Evolutionary conservation across 2,888 invertebrate species (phyloP).

Genomic region (Ochropleura plecta): DNA sequence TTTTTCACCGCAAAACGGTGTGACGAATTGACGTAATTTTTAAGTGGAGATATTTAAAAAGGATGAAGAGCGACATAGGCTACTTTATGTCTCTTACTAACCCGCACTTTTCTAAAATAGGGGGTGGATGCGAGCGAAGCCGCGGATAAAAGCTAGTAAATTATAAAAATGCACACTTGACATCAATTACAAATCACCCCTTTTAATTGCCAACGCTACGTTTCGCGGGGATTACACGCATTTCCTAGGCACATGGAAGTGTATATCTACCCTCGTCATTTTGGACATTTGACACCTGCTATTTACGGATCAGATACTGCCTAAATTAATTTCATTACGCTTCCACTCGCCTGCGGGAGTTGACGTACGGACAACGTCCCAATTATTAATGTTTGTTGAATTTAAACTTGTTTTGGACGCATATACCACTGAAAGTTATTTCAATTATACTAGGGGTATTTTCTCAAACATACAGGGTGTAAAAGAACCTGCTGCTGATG

Average conservation of each 20-base stretch:
- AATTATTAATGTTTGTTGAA: conserved; percentile 48
- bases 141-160: too few species aligned
- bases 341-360: conserved; percentile 43
- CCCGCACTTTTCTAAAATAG: too few species aligned
- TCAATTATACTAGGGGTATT: background rate
- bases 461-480: background rate
- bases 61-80: too few species aligned
- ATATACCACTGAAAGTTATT: background rate
- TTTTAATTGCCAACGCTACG: conserved; percentile 39
- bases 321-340: conserved; percentile 71
- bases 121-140: too few species aligned
- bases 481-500: too few species aligned
- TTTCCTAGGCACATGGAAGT: conserved; percentile 29
- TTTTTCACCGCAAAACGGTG: too few species aligned
- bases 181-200: conserved; percentile 21
- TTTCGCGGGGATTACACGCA: conserved; percentile 21
- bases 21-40: too few species aligned
- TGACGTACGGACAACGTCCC: conserved; percentile 44
- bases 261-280: conserved; percentile 71
- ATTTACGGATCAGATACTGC: conserved; percentile 66
- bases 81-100: too few species aligned
- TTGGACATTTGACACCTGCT: conserved; percentile 70
- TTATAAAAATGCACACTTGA: conserved; percentile 19
- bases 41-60: too few species aligned
- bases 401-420: conserved; percentile 22